A percentile compares a stretch with the other conserved stretches of the same genome.
phyloP scores from a whole-genome alignment of 2,888 invertebrate species.

The Meghimatium bilineatum region DNA sequence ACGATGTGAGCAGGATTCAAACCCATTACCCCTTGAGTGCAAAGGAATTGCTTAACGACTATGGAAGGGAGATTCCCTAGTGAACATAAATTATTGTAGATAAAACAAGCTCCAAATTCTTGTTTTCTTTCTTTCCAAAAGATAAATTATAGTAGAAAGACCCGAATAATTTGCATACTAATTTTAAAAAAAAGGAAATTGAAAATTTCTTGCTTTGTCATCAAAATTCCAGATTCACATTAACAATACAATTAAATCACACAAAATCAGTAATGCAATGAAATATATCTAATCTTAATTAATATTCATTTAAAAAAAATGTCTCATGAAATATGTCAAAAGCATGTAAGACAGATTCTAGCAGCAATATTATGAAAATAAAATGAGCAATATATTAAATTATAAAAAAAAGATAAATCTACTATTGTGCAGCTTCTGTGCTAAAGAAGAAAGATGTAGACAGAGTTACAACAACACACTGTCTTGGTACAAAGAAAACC shows the following conservation, averaged over 20 bases:
- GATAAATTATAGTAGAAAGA: too few relatives aligned
- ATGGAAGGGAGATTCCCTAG: too few relatives aligned
- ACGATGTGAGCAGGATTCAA: too few relatives aligned
- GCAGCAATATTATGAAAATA: not conserved
- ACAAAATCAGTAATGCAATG: not conserved
- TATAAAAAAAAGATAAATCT: not conserved
- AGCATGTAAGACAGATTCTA: not conserved
- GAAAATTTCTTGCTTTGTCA: not conserved
- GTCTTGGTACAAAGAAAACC: conserved; percentile 6
- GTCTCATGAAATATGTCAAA: not conserved
- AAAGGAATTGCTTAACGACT: too few relatives aligned
- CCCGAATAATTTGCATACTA: too few relatives aligned
- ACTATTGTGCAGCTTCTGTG: not conserved
- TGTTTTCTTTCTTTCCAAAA: too few relatives aligned
- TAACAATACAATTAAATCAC: not conserved
- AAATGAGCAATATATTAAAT: not conserved
- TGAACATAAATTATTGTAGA: too few relatives aligned
- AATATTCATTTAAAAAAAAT: not conserved
- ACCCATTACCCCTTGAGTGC: too few relatives aligned
- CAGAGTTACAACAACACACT: conserved; percentile 32
- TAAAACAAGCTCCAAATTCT: too few relatives aligned
- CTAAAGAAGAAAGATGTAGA: conserved; percentile 12
- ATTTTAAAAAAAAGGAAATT: not conserved
- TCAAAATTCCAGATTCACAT: not conserved
- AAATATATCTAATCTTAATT: not conserved